These are phyloP conservation scores for Apodemus sylvaticus DNA, from an alignment of 2,113 vertebrate genomes.

Conservation along the genomic window DNA sequence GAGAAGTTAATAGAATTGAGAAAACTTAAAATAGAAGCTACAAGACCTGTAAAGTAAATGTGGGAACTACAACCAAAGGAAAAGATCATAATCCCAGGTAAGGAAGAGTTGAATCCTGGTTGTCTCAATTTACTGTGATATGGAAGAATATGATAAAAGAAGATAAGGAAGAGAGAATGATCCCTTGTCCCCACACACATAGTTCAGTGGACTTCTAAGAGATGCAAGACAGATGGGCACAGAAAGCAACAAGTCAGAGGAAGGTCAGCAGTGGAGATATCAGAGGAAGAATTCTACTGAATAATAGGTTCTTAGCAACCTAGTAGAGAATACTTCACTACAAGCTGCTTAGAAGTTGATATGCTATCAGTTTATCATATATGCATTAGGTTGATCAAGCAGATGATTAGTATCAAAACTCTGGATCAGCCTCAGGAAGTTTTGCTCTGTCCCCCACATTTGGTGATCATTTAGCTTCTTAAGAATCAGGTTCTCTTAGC, in stretches of 20 bases:
- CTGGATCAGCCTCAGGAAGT: neutral
- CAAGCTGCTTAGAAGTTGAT: neutral
- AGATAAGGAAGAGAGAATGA: neutral
- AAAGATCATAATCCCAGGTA: neutral
- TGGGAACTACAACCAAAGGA: neutral
- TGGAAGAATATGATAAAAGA: neutral
- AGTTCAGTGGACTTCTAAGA: neutral
- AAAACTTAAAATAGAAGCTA: neutral
- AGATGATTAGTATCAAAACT: neutral
- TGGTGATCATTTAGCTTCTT: accelerated
- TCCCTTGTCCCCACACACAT: neutral
- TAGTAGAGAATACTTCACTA: neutral
- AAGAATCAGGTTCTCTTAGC: neutral
- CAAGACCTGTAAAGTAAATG: neutral
- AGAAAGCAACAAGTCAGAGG: neutral
- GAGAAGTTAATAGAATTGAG: neutral
- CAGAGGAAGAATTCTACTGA: neutral
- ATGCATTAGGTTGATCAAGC: neutral
- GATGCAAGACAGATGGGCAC: neutral
- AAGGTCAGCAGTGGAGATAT: neutral
- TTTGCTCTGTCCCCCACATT: neutral
- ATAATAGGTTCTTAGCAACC: neutral
- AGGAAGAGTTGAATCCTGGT: neutral
- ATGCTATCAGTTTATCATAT: neutral
- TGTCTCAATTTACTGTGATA: neutral